Conservation (phyloP, 2,888 invertebrate genomes). For the Hermaeophaga mercurialis region DNA sequence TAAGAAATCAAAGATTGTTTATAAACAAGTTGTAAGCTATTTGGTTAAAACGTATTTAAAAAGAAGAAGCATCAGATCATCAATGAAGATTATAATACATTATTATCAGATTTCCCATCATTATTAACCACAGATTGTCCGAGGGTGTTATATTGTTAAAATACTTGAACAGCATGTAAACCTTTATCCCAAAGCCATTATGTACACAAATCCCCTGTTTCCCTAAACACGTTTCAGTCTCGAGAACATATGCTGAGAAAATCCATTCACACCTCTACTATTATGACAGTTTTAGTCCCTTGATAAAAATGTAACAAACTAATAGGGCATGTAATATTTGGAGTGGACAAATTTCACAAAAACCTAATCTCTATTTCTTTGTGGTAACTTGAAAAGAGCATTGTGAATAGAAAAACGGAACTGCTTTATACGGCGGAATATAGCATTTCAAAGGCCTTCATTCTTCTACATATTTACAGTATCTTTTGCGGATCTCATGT, state of each 20-base stretch:
- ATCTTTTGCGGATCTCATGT: conserved; percentile 52
- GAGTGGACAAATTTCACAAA: conserved; percentile 37
- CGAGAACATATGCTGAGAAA: conserved; percentile 21
- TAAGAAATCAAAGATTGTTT: too few species aligned
- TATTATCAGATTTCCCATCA: conserved; percentile 11
- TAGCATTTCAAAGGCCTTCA: conserved; percentile 53
- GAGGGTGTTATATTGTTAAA: conserved; percentile 25
- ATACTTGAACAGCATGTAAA: conserved; percentile 21
- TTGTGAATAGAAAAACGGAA: conserved; percentile 41
- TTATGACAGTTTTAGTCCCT: conserved; percentile 26
- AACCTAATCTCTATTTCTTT: conserved; percentile 46
- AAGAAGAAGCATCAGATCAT: not conserved
- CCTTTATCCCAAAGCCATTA: conserved; percentile 13
- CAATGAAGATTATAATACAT: not conserved
- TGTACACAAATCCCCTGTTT: conserved; percentile 19
- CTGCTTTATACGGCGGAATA: conserved; percentile 49
- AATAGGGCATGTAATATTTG: conserved; percentile 47
- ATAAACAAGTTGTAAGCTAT: too few species aligned
- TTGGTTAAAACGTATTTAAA: too few species aligned
- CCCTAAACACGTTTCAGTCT: conserved; percentile 23
- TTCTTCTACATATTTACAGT: conserved; percentile 54
- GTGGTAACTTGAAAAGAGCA: conserved; percentile 53
- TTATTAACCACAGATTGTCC: conserved; percentile 16
- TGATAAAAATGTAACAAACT: conserved; percentile 42
- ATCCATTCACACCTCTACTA: conserved; percentile 29